A percentile compares a stretch with the other conserved stretches of the same genome.
Evolutionary conservation across 2,888 invertebrate genomes (phyloP).

Genomic region (Aromia moschata): DNA sequence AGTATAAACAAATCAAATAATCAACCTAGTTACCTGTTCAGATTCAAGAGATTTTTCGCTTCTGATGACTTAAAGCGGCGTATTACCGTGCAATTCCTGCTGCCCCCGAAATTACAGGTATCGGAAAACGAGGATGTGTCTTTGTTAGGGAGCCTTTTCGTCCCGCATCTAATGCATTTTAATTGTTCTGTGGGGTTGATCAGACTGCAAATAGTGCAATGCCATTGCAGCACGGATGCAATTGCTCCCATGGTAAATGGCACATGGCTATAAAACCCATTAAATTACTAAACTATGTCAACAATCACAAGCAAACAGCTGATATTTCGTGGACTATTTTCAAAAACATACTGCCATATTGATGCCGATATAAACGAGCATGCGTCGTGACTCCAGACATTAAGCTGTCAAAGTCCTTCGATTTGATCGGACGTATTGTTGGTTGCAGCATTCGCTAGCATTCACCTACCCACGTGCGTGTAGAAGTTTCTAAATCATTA

Average conservation of each 20-base stretch:
- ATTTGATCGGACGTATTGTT: constrained; percentile 4
- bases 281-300: constrained; percentile 44
- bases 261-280: constrained; percentile 61
- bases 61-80: constrained; percentile 50
- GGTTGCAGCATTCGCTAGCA: too few relatives aligned
- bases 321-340: constrained; percentile 43
- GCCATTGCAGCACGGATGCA: constrained; percentile 94
- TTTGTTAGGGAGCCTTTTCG: constrained; percentile 61
- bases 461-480: too few relatives aligned
- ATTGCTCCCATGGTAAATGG: constrained; percentile 84
- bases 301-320: constrained; percentile 48
- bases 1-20: constrained; percentile 32
- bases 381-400: constrained; percentile 2
- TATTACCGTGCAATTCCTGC: constrained; percentile 59
- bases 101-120: constrained; percentile 50
- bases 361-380: constrained; percentile 23
- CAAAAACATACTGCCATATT: constrained; percentile 40
- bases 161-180: constrained; percentile 85
- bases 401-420: constrained; percentile 16
- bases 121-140: constrained; percentile 48
- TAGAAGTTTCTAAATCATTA: too few relatives aligned
- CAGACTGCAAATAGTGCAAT: constrained; percentile 86
- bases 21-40: constrained; percentile 41
- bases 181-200: constrained; percentile 88
- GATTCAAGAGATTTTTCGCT: constrained; percentile 23